Percentiles rank a stretch among this genome's conserved stretches.
These are phyloP conservation scores for Eulithis prunata DNA, from an alignment of 2,888 invertebrate species.

Conservation along the genomic window DNA sequence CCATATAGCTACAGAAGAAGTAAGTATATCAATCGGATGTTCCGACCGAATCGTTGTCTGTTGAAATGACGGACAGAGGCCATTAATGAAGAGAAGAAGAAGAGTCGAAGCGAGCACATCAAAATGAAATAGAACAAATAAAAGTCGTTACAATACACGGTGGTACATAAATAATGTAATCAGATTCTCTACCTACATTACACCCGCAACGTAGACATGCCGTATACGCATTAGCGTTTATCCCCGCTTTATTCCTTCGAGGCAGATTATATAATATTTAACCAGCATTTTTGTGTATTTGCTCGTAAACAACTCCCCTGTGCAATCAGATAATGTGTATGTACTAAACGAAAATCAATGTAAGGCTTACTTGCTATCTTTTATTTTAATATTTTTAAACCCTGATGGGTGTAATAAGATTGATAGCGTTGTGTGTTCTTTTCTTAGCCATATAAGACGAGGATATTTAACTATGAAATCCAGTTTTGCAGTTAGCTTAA, in stretches of 20 bases:
- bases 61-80: too few relatives aligned
- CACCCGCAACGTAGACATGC: constrained; percentile 7
- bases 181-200: constrained; percentile 8
- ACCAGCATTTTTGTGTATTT: constrained; percentile 25
- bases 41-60: too few relatives aligned
- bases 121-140: background rate
- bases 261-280: constrained; percentile 29
- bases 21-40: too few relatives aligned
- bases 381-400: too few relatives aligned
- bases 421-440: too few relatives aligned
- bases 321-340: constrained; percentile 11
- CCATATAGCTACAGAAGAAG: too few relatives aligned
- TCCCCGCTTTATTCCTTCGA: constrained; percentile 17
- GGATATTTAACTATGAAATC: too few relatives aligned
- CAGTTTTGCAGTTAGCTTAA: too few relatives aligned
- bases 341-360: constrained; percentile 3
- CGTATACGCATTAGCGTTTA: constrained; percentile 16
- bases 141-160: background rate
- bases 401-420: too few relatives aligned
- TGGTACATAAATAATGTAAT: constrained; percentile 10
- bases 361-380: background rate
- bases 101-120: background rate
- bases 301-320: constrained; percentile 26
- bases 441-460: too few relatives aligned
- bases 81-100: too few relatives aligned